Percentiles rank a stretch among this genome's conserved stretches.
Conservation (phyloP, 2,113 vertebrate species). For the Scartelaos histophorus region DNA sequence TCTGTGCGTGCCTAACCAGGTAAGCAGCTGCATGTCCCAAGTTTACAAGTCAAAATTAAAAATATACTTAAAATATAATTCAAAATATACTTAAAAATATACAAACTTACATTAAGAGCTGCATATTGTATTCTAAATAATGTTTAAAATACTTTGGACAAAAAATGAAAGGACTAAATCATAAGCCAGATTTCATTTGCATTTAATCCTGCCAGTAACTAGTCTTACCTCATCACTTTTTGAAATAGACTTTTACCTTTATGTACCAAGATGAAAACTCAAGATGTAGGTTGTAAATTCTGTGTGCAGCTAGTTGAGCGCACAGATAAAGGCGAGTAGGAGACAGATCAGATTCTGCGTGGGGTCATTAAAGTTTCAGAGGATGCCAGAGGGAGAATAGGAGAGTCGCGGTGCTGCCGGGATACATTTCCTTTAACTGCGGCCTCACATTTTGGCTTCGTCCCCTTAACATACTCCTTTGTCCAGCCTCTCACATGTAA, state of each 20-base stretch:
- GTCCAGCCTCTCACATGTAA: constrained; percentile 28
- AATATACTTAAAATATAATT: too few species aligned
- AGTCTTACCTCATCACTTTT: not conserved
- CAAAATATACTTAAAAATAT: too few species aligned
- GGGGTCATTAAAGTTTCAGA: constrained; percentile 79
- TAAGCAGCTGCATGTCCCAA: too few species aligned
- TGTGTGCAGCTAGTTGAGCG: constrained; percentile 13
- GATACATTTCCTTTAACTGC: constrained; percentile 69
- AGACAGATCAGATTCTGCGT: constrained; percentile 76
- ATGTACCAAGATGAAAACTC: not conserved
- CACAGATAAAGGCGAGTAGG: constrained; percentile 43
- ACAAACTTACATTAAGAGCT: too few species aligned
- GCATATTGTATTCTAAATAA: not conserved
- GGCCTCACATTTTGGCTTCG: constrained; percentile 49
- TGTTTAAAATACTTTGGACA: not conserved
- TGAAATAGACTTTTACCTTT: not conserved
- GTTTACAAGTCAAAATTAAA: too few species aligned
- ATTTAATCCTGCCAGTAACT: not conserved
- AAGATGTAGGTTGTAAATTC: not conserved
- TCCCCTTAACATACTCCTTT: constrained; percentile 22
- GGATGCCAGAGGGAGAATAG: constrained; percentile 71
- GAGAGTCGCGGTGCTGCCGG: constrained; percentile 54
- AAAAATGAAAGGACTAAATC: too few species aligned
- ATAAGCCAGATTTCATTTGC: too few species aligned
- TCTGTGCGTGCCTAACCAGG: too few species aligned